A percentile compares a stretch with the other conserved stretches of the same genome.
phyloP scores from a whole-genome alignment of 2,888 invertebrate species.

The Timandra comae region DNA sequence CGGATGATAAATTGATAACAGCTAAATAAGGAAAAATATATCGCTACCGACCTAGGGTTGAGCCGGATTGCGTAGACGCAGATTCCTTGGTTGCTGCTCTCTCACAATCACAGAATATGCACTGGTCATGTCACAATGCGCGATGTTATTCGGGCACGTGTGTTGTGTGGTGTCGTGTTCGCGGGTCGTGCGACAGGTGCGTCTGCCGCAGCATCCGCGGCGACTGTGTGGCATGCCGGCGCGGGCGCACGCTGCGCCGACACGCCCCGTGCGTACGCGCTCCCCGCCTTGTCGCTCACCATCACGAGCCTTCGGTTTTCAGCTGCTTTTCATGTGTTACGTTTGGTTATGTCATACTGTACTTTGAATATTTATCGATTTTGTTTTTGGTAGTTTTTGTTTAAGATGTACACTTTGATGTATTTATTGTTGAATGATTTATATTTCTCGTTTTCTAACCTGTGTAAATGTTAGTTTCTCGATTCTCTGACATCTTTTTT shows the following conservation, averaged over 20 bases:
- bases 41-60: constrained; percentile 62
- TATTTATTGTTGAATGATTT: too few species aligned
- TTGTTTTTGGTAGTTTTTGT: too few species aligned
- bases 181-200: constrained; percentile 48
- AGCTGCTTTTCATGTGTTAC: constrained; percentile 37
- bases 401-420: too few species aligned
- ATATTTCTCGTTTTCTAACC: too few species aligned
- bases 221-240: too few species aligned
- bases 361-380: too few species aligned
- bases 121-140: constrained; percentile 52
- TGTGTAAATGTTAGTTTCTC: too few species aligned
- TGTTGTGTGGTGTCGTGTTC: constrained; percentile 21
- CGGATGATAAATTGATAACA: too few species aligned
- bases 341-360: too few species aligned
- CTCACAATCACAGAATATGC: constrained; percentile 58
- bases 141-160: constrained; percentile 29
- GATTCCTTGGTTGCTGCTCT: constrained; percentile 28
- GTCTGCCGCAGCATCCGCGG: constrained; percentile 66
- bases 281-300: constrained; percentile 45
- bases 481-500: too few species aligned
- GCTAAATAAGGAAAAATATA: constrained; percentile 39
- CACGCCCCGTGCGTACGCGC: constrained; percentile 62
- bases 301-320: constrained; percentile 52
- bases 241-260: constrained; percentile 26
- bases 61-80: constrained; percentile 47